phyloP scores from a whole-genome alignment of 2,113 vertebrate genomes.

The Myanophis thanlyinensis region DNA sequence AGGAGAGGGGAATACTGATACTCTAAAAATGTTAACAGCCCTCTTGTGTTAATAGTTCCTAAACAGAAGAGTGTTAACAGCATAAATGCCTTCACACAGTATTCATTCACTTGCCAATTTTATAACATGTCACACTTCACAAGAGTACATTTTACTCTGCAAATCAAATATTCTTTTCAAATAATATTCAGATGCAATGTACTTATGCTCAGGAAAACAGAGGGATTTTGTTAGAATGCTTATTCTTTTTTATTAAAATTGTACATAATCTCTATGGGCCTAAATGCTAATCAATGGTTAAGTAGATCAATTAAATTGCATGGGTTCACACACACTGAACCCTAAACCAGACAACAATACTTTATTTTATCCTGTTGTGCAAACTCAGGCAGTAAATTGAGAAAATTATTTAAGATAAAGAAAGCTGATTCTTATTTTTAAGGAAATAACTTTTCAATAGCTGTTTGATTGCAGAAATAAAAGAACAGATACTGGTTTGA shows the following conservation, averaged over 20 bases:
- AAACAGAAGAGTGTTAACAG: background rate
- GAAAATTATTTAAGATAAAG: background rate
- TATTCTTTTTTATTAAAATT: background rate
- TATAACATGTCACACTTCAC: background rate
- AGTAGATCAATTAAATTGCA: background rate
- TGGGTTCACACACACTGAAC: background rate
- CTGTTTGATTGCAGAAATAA: background rate
- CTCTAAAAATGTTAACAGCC: background rate
- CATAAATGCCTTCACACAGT: background rate
- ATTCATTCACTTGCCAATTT: background rate
- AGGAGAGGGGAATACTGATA: background rate
- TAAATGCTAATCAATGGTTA: background rate
- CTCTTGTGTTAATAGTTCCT: background rate
- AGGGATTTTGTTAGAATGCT: background rate
- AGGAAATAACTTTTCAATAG: background rate
- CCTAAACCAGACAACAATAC: background rate
- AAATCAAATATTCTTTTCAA: background rate
- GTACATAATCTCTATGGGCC: background rate
- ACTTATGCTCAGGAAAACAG: background rate
- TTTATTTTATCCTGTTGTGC: background rate
- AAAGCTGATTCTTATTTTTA: background rate
- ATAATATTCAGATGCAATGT: background rate
- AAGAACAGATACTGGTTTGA: background rate
- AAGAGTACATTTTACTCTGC: background rate
- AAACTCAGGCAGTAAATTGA: background rate